Evolutionary conservation across 2,113 vertebrate genomes (phyloP).

Genomic region (Ciconia boyciana): DNA sequence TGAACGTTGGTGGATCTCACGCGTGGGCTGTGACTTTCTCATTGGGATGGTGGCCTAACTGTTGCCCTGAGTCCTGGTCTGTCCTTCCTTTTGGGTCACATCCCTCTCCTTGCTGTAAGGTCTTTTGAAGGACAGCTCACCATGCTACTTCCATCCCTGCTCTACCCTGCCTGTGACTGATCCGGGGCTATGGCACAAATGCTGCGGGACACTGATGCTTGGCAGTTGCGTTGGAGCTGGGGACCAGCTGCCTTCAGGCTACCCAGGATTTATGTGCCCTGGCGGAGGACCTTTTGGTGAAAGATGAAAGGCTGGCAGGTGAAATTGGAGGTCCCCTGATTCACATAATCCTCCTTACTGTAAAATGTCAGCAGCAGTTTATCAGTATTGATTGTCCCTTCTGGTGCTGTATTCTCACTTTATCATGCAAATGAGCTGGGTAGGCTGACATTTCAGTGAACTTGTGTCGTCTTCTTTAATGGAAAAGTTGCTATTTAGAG

Average conservation of each 20-base stretch:
- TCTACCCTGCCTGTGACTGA: not conserved
- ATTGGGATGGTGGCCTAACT: not conserved
- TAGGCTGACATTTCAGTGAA: not conserved
- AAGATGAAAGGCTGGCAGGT: not conserved
- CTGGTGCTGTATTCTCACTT: not conserved
- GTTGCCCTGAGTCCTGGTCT: not conserved
- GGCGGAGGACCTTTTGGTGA: not conserved
- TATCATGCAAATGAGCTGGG: not conserved
- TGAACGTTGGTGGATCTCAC: not conserved
- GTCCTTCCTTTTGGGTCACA: not conserved
- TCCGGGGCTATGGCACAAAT: not conserved
- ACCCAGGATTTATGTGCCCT: not conserved
- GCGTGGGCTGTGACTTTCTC: not conserved
- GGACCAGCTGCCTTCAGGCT: not conserved
- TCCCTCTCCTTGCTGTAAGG: not conserved
- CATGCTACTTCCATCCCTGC: not conserved
- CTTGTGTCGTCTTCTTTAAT: not conserved
- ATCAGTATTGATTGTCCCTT: not conserved
- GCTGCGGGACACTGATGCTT: accelerated
- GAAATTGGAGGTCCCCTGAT: not conserved
- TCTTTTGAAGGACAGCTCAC: not conserved
- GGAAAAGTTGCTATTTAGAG: not conserved
- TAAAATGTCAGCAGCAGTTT: not conserved
- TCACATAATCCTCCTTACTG: not conserved
- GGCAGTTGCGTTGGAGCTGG: not conserved